phyloP scores from a whole-genome alignment of 1,140 invertebrate species.

The Aporrectodea caliginosa region DNA sequence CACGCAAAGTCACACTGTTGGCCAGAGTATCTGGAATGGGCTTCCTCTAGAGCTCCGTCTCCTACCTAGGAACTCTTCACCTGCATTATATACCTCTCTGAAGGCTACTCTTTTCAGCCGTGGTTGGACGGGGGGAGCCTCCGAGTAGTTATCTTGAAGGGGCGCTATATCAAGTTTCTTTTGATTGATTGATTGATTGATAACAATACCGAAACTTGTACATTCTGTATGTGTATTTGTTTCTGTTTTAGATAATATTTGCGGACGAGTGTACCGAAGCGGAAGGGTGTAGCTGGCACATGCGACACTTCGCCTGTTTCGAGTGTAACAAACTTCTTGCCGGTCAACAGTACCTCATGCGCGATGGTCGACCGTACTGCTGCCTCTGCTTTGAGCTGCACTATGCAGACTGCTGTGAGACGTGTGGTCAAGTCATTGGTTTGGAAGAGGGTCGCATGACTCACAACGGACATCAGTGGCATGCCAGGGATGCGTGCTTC shows the following conservation, averaged over 20 bases:
- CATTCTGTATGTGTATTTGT: too few relatives aligned
- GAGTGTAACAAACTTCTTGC: conserved; percentile 91
- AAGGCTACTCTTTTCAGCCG: too few relatives aligned
- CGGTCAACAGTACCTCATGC: conserved; percentile 95
- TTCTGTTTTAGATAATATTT: conserved; percentile 77
- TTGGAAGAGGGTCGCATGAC: conserved; percentile 96
- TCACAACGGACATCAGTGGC: conserved; percentile 98
- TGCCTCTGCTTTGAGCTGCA: conserved; percentile 87
- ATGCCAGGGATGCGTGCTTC: conserved; percentile 91
- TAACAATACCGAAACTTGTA: too few relatives aligned
- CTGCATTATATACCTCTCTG: too few relatives aligned
- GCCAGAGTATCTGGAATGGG: too few relatives aligned
- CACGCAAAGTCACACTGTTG: too few relatives aligned
- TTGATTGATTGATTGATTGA: too few relatives aligned
- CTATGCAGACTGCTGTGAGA: conserved; percentile 95
- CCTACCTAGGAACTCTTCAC: too few relatives aligned
- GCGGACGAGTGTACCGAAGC: conserved; percentile 98
- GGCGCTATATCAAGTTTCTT: too few relatives aligned
- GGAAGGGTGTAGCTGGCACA: conserved; percentile 95
- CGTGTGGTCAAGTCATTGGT: conserved; percentile 90
- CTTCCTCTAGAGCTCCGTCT: too few relatives aligned
- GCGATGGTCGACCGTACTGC: conserved; percentile 87
- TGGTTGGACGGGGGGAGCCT: too few relatives aligned
- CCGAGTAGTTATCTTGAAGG: too few relatives aligned
- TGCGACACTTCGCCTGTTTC: conserved; percentile 95